These are phyloP conservation scores for Forbesichthys agassizii DNA, from an alignment of 2,113 vertebrate species.

Conservation along the genomic window DNA sequence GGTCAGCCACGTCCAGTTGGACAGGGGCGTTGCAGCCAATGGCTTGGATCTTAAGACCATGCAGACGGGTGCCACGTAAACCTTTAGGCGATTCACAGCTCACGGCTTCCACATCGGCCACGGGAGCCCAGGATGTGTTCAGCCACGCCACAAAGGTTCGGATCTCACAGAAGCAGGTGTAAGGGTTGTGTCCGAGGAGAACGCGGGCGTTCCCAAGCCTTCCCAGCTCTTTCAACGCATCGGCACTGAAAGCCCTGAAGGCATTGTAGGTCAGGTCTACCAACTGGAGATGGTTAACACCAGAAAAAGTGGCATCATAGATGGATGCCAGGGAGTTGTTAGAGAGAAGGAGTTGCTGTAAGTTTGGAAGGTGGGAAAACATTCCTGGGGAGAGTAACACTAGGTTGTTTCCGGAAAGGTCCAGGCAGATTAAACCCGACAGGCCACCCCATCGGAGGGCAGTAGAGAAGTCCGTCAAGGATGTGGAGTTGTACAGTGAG, in stretches of 20 bases:
- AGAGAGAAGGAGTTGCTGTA: slow-evolving; percentile 66
- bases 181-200: slow-evolving; percentile 76
- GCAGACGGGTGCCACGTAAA: slow-evolving; percentile 50
- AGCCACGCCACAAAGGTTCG: slow-evolving; percentile 69
- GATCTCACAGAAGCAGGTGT: slow-evolving; percentile 74
- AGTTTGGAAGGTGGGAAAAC: slow-evolving; percentile 51
- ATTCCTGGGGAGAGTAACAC: slow-evolving; percentile 59
- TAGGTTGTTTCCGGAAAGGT: slow-evolving; percentile 70
- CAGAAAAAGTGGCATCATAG: slow-evolving; percentile 73
- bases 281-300: slow-evolving; percentile 62
- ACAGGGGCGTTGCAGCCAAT: slow-evolving; percentile 64
- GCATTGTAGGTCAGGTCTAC: slow-evolving; percentile 74
- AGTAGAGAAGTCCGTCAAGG: slow-evolving; percentile 61
- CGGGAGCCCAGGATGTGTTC: slow-evolving; percentile 59
- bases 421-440: slow-evolving; percentile 54
- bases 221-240: slow-evolving; percentile 68
- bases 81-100: slow-evolving; percentile 62
- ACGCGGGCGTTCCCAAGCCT: slow-evolving; percentile 56
- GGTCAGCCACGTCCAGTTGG: slow-evolving; percentile 48
- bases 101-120: slow-evolving; percentile 64
- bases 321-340: slow-evolving; percentile 76
- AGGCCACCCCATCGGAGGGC: slow-evolving; percentile 69
- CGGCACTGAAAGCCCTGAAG: slow-evolving; percentile 56
- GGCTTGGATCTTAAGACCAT: slow-evolving; percentile 40
- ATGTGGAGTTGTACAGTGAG: slow-evolving; percentile 71